phyloP scores from a whole-genome alignment of 2,888 invertebrate genomes.

The Asteroscopus sphinx region DNA sequence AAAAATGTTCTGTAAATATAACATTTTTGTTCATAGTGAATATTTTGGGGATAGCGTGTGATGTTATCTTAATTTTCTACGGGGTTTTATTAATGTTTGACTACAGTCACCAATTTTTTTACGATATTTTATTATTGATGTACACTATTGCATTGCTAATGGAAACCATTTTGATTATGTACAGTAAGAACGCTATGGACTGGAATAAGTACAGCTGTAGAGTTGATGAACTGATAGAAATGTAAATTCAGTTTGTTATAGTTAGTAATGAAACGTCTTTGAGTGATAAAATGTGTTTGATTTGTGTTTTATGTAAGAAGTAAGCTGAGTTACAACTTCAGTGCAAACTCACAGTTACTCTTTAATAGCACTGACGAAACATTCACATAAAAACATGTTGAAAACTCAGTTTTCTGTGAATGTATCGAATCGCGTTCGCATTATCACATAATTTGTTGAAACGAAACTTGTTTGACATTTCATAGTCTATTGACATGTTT shows the following conservation, averaged over 20 bases:
- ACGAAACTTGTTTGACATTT: no score
- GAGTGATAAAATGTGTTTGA: no score
- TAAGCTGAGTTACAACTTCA: no score
- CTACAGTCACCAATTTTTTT: not conserved
- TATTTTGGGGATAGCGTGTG: slow-evolving; percentile 11
- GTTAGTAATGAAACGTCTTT: slow-evolving; percentile 4
- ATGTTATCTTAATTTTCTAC: slow-evolving; percentile 23
- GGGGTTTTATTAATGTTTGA: slow-evolving; percentile 10
- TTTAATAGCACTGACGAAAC: no score
- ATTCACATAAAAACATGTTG: no score
- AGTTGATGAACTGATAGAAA: slow-evolving; percentile 6
- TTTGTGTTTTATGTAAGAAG: no score
- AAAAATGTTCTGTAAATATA: slow-evolving; percentile 6
- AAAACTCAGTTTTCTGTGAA: no score
- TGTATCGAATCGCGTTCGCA: no score
- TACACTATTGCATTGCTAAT: slow-evolving; percentile 4
- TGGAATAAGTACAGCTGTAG: slow-evolving; percentile 10
- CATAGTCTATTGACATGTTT: no score
- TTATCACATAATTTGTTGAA: no score
- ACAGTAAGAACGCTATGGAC: slow-evolving; percentile 10
- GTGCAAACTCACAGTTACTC: no score
- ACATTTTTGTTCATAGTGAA: slow-evolving; percentile 13
- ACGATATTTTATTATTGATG: slow-evolving; percentile 4
- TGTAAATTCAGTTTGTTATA: slow-evolving; percentile 7
- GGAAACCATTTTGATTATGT: slow-evolving; percentile 20